Evolutionary conservation across 2,113 vertebrate species (phyloP).

Genomic region (Murina feae): DNA sequence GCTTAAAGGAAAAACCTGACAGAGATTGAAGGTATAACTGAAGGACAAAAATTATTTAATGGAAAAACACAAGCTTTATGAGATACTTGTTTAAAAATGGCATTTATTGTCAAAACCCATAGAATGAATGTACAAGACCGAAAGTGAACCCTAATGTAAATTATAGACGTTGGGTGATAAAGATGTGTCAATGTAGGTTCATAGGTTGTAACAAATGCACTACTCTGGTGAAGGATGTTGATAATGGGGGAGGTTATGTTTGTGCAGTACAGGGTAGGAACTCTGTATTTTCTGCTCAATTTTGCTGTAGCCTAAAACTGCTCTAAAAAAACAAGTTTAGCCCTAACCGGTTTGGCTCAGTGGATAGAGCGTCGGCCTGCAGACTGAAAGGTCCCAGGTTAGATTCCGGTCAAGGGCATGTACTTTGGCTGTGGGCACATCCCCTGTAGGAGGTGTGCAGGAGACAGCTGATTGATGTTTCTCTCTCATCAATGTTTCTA

Average conservation of each 20-base stretch:
- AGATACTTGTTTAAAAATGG: slow-evolving; percentile 13
- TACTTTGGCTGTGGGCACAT: too few species aligned
- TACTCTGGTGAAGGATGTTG: not conserved
- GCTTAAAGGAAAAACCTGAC: not conserved
- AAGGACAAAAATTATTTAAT: not conserved
- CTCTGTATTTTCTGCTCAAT: not conserved
- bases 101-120: not conserved
- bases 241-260: not conserved
- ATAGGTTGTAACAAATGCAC: not conserved
- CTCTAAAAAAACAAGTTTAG: slow-evolving; percentile 9
- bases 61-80: slow-evolving; percentile 5
- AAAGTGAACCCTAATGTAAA: not conserved
- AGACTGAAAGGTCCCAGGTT: too few species aligned
- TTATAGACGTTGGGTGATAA: not conserved
- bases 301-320: slow-evolving; percentile 12
- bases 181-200: not conserved
- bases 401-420: too few species aligned
- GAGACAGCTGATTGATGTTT: too few species aligned
- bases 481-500: too few species aligned
- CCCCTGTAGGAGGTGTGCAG: too few species aligned
- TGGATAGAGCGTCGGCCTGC: too few species aligned
- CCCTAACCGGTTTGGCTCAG: too few species aligned
- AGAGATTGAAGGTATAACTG: slow-evolving; percentile 9
- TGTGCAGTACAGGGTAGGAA: not conserved
- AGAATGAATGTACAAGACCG: not conserved